A percentile compares a stretch with the other conserved stretches of the same genome.
Conservation (phyloP, 2,888 invertebrate genomes). For the Cerceris ruficornis region DNA sequence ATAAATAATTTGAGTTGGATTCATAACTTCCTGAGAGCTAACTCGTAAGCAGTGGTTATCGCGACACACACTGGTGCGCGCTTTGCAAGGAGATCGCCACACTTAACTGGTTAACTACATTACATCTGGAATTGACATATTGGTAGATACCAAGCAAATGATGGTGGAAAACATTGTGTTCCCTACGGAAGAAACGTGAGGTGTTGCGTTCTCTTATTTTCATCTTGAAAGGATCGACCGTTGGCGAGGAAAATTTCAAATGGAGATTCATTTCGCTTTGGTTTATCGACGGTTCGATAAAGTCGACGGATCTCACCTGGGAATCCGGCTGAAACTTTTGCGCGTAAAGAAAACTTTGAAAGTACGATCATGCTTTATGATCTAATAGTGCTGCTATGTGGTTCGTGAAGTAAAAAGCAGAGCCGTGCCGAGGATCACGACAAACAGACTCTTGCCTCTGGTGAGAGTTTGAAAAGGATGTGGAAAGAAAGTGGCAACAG, state of each 20-base stretch:
- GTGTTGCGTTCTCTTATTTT: not conserved
- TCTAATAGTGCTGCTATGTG: constrained; percentile 14
- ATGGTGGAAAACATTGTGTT: not conserved
- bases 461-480: too few species aligned
- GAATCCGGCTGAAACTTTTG: constrained; percentile 38
- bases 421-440: not conserved
- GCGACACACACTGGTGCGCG: too few species aligned
- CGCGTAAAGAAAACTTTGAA: constrained; percentile 38
- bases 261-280: constrained; percentile 39
- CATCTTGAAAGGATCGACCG: constrained; percentile 38
- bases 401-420: not conserved
- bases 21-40: too few species aligned
- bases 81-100: too few species aligned
- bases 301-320: constrained; percentile 18
- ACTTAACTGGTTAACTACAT: too few species aligned
- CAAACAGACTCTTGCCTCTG: too few species aligned
- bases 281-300: constrained; percentile 43
- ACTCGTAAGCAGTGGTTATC: too few species aligned
- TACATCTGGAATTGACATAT: too few species aligned
- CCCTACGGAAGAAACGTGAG: not conserved
- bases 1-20: too few species aligned
- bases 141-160: too few species aligned
- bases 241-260: constrained; percentile 21
- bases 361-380: constrained; percentile 40
- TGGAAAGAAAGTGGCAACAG: too few species aligned